These are phyloP conservation scores for Pseudomyrmex concolor DNA, from an alignment of 1,140 invertebrate genomes.

Conservation along the genomic window DNA sequence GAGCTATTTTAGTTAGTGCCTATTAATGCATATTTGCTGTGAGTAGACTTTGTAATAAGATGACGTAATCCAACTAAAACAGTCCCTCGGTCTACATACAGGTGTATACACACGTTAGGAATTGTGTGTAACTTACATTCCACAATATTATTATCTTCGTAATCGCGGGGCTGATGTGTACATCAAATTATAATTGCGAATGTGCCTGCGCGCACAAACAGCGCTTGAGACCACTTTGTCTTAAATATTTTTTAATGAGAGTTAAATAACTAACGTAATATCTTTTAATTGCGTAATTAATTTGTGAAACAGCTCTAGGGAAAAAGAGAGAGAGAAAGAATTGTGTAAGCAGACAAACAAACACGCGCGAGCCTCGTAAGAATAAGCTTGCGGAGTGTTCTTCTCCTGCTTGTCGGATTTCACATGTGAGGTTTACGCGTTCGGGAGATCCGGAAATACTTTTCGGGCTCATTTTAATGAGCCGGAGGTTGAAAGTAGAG, in stretches of 20 bases:
- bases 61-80: slow-evolving; percentile 32
- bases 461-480: slow-evolving; percentile 69
- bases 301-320: no score
- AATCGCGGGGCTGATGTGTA: neutral
- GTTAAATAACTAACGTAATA: no score
- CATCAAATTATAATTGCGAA: neutral
- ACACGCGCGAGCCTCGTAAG: neutral
- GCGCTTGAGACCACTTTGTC: neutral
- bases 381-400: slow-evolving; percentile 24
- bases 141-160: neutral
- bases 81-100: neutral
- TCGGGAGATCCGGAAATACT: slow-evolving; percentile 51
- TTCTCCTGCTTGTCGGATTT: neutral
- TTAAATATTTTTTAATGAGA: neutral
- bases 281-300: neutral
- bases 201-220: neutral
- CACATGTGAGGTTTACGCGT: slow-evolving; percentile 30
- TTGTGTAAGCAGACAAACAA: neutral
- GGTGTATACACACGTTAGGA: neutral
- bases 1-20: slow-evolving; percentile 34
- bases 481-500: slow-evolving; percentile 65
- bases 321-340: no score
- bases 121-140: slow-evolving; percentile 13
- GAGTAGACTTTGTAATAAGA: slow-evolving; percentile 51
- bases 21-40: slow-evolving; percentile 45